A percentile compares a stretch with the other conserved stretches of the same genome.
Evolutionary conservation across 2,113 vertebrate genomes (phyloP).

Genomic region (Deroptyus accipitrinus): DNA sequence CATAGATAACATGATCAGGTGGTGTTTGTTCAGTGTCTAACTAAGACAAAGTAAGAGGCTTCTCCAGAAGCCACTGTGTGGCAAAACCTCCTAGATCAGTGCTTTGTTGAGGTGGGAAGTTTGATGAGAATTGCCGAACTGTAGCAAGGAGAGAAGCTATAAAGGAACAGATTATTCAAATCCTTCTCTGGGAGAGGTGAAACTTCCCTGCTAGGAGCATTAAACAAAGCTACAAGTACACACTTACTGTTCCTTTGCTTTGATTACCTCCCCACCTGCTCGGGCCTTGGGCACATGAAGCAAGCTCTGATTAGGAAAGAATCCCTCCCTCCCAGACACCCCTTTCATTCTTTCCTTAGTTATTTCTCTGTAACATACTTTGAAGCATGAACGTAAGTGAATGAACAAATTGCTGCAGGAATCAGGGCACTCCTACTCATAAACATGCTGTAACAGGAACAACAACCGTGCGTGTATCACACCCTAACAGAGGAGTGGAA

Average conservation of each 20-base stretch:
- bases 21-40: not conserved
- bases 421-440: not conserved
- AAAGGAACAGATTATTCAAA: not conserved
- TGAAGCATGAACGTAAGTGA: not conserved
- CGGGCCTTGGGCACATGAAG: accelerated
- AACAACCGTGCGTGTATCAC: accelerated
- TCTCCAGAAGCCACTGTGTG: not conserved
- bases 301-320: not conserved
- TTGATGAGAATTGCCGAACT: not conserved
- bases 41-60: not conserved
- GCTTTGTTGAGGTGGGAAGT: not conserved
- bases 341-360: not conserved
- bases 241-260: not conserved
- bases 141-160: not conserved
- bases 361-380: not conserved
- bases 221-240: not conserved
- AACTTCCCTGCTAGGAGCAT: not conserved
- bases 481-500: not conserved
- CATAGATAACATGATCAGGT: not conserved
- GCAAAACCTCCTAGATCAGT: not conserved
- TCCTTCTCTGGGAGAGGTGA: not conserved
- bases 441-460: not conserved
- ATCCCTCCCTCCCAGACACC: not conserved
- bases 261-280: not conserved
- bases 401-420: not conserved